phyloP scores from a whole-genome alignment of 2,888 invertebrate genomes.

The Brassicogethes aeneus region DNA sequence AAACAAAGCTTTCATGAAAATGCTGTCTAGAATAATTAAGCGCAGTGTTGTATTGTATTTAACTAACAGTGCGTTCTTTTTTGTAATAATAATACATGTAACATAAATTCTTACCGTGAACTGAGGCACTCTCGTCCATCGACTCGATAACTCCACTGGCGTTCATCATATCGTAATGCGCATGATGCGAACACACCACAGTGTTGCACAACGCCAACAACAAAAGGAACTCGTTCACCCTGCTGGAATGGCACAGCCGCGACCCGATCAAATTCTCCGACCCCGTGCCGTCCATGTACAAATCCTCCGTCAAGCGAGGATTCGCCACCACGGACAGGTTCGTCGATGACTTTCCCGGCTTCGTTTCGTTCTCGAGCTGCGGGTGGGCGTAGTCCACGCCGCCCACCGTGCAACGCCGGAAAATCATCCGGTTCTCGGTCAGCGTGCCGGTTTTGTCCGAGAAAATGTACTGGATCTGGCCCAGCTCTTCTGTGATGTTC shows the following conservation, averaged over 20 bases:
- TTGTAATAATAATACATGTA: too few species aligned
- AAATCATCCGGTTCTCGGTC: slow-evolving; percentile 97
- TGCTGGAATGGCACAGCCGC: slow-evolving; percentile 51
- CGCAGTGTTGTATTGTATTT: too few species aligned
- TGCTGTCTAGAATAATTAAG: too few species aligned
- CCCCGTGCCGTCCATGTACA: slow-evolving; percentile 32
- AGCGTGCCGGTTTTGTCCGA: slow-evolving; percentile 97
- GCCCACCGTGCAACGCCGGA: slow-evolving; percentile 80
- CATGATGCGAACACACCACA: slow-evolving; percentile 85
- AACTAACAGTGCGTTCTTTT: too few species aligned
- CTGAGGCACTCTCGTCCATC: neutral
- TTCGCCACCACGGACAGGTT: slow-evolving; percentile 44
- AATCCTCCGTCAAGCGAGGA: slow-evolving; percentile 45
- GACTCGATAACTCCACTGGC: slow-evolving; percentile 45
- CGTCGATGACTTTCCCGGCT: slow-evolving; percentile 38
- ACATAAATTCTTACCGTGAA: neutral
- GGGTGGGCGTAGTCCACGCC: slow-evolving; percentile 86
- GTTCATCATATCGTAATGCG: slow-evolving; percentile 66
- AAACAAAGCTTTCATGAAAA: too few species aligned
- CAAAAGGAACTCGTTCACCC: slow-evolving; percentile 81
- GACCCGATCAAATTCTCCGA: slow-evolving; percentile 25
- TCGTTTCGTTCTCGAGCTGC: slow-evolving; percentile 54
- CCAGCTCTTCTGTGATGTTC: slow-evolving; percentile 95
- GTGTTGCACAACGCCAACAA: slow-evolving; percentile 93
- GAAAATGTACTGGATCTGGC: slow-evolving; percentile 91